A percentile compares a stretch with the other conserved stretches of the same genome.
These are phyloP conservation scores for Melinaea marsaeus DNA, from an alignment of 2,888 invertebrate species.

Conservation along the genomic window DNA sequence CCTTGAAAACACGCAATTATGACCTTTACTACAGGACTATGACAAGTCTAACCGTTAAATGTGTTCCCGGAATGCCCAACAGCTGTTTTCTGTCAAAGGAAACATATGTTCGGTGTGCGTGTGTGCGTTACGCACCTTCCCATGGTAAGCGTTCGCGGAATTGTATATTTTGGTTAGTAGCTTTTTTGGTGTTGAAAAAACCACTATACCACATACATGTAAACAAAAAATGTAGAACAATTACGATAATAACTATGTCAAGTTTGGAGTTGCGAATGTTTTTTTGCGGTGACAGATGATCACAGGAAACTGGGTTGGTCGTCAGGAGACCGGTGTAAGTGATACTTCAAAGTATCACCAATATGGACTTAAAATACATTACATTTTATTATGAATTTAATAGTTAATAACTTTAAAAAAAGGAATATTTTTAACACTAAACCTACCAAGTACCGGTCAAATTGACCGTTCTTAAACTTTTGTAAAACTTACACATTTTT, in stretches of 20 bases:
- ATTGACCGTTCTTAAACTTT: no score
- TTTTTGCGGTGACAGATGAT: not conserved
- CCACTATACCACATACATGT: constrained; percentile 3
- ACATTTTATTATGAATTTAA: no score
- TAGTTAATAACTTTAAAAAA: no score
- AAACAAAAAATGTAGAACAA: not conserved
- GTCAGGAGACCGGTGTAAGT: no score
- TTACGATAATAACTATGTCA: not conserved
- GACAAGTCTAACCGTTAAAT: constrained; percentile 30
- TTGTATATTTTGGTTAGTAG: constrained; percentile 28
- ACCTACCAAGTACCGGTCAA: no score
- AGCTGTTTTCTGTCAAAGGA: constrained; percentile 52
- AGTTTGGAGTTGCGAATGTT: not conserved
- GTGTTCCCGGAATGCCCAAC: constrained; percentile 39
- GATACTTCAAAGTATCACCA: no score
- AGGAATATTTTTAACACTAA: no score
- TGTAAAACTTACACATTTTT: no score
- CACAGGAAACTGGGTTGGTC: not conserved
- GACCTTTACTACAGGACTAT: constrained; percentile 13
- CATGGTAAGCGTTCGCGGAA: constrained; percentile 32
- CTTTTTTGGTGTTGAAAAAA: constrained; percentile 26
- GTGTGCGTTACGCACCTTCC: constrained; percentile 27
- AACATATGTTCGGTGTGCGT: constrained; percentile 39
- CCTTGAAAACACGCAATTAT: constrained; percentile 8
- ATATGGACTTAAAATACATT: no score